Base-by-base conservation (phyloP, 2,888 invertebrate species). In the Gasteruption jaculator region DNA sequence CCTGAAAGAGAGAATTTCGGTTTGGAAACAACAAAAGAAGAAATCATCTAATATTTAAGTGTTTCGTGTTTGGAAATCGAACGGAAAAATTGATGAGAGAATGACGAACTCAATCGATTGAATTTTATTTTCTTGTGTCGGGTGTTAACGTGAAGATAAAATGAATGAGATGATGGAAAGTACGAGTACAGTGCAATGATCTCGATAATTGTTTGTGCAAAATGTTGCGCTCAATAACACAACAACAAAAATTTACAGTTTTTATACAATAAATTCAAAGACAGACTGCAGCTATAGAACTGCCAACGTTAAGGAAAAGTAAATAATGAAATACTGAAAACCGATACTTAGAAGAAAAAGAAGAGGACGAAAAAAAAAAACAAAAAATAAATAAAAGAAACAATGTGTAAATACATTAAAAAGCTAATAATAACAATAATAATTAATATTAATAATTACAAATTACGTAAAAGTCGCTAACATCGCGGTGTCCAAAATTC, bases 21-120 rank as follows among this genome's bases (percentile, higher is more conserved):
- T 81, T 60, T 94, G 93, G 94, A 90, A 90, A 67, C 82, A 81
- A 52, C 85, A 87, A 63, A 89, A 87, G 72, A 79, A 79, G 62
- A 68, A 58, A 41, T 51, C 63, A 10, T 54, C 59, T 24, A 64
- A 60, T 34, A 60, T 63, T 58, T 66, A 65, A 60, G 45, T 50
- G 52, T n/a, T n/a, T n/a, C n/a, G n/a, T n/a, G n/a, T n/a, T n/a
- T n/a, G n/a, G n/a, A n/a, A n/a, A n/a, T n/a, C n/a, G n/a, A n/a
- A n/a, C n/a, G n/a, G n/a, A n/a, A n/a, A n/a, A n/a, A n/a, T n/a
- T n/a, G n/a, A n/a, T n/a, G n/a, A n/a, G n/a, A n/a, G n/a, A n/a
- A n/a, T n/a, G n/a, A n/a, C n/a, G n/a, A n/a, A n/a, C n/a, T n/a
- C n/a, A n/a, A n/a, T n/a, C n/a, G n/a, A n/a, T n/a, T n/a, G n/a